Evolutionary conservation across 2,888 invertebrate genomes (phyloP).

Genomic region (Synanthedon tipuliformis): DNA sequence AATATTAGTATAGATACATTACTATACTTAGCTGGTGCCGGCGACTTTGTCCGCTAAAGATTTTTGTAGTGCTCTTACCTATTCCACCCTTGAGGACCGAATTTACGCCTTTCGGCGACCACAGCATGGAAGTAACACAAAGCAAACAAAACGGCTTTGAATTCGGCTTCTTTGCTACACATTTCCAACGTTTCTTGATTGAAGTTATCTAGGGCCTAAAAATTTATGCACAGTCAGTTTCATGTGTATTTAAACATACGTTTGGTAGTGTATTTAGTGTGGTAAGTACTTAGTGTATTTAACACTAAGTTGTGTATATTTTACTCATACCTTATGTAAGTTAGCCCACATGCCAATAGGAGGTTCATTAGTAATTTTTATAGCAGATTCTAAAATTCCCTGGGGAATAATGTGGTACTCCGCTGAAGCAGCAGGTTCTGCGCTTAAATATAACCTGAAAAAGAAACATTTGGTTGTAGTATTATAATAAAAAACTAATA

Average conservation of each 20-base stretch:
- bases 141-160: conserved; percentile 89
- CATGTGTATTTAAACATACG: neutral
- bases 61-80: conserved; percentile 32
- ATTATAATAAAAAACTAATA: conserved; percentile 7
- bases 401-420: conserved; percentile 77
- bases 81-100: conserved; percentile 96
- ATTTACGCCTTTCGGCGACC: conserved; percentile 91
- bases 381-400: conserved; percentile 91
- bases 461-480: conserved; percentile 32
- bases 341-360: conserved; percentile 96
- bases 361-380: conserved; percentile 96
- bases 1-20: too few species aligned
- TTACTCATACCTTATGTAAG: conserved; percentile 78
- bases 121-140: conserved; percentile 96
- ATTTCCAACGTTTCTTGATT: conserved; percentile 92
- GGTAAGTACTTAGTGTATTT: too few species aligned
- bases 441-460: conserved; percentile 82
- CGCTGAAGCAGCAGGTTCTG: conserved; percentile 84
- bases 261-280: too few species aligned
- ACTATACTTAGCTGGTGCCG: too few species aligned
- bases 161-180: conserved; percentile 93
- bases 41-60: too few species aligned
- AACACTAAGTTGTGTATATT: too few species aligned
- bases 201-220: conserved; percentile 86
- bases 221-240: conserved; percentile 1